phyloP scores from a whole-genome alignment of 1,140 invertebrate genomes.

The Argopecten irradians region DNA sequence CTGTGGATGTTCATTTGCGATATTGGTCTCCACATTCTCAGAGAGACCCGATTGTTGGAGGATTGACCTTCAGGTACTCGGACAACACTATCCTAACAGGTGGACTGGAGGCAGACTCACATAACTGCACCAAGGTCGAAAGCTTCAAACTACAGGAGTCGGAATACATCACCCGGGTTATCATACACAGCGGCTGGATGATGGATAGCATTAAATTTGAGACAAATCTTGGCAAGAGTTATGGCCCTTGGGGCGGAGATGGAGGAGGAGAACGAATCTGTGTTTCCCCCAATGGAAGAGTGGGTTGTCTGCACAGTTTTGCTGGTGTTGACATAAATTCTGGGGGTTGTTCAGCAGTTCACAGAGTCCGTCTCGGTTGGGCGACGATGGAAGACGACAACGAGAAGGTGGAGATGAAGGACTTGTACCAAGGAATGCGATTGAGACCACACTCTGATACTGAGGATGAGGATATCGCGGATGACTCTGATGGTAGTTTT shows the following conservation, averaged over 20 bases:
- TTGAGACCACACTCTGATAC: not conserved
- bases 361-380: not conserved
- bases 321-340: constrained; percentile 9
- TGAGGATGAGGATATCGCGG: too few relatives aligned
- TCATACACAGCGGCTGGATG: constrained; percentile 12
- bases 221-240: constrained; percentile 29
- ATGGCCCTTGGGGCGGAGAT: constrained; percentile 30
- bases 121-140: not conserved
- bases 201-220: constrained; percentile 37
- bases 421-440: not conserved
- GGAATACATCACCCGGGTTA: constrained; percentile 30
- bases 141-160: constrained; percentile 14
- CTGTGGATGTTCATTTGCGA: not conserved
- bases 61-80: not conserved
- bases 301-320: not conserved
- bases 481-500: too few relatives aligned
- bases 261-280: not conserved
- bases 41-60: not conserved
- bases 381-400: not conserved
- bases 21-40: not conserved
- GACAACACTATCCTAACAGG: not conserved
- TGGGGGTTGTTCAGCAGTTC: not conserved
- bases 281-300: not conserved
- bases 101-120: not conserved
- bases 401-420: not conserved